A percentile compares a stretch with the other conserved stretches of the same genome.
Conservation (phyloP, 2,888 invertebrate species). For the Diarsia brunnea region DNA sequence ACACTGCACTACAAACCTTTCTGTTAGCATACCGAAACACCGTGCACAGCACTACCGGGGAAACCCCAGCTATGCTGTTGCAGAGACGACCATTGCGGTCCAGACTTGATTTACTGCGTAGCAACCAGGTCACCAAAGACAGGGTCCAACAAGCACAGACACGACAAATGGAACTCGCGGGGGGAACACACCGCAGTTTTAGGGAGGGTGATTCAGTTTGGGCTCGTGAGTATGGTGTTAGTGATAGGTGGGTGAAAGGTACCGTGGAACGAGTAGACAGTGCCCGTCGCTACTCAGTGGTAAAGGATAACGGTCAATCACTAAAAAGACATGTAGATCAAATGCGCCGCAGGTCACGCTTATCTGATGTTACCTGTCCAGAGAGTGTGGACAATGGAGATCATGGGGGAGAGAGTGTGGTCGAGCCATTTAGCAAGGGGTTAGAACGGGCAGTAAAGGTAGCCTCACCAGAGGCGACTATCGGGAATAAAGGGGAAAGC, state of each 20-base stretch:
- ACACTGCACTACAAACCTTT: too few species aligned
- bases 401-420: constrained; percentile 1
- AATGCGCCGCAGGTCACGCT: not conserved
- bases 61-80: too few species aligned
- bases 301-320: too few species aligned
- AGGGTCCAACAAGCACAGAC: not conserved
- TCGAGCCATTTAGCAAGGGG: not conserved
- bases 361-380: constrained; percentile 1
- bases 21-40: too few species aligned
- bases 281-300: too few species aligned
- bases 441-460: not conserved
- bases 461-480: not conserved
- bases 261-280: too few species aligned
- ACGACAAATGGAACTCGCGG: constrained; percentile 4
- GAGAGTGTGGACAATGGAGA: not conserved
- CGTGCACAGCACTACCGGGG: too few species aligned
- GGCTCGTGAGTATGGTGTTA: constrained; percentile 17
- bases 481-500: not conserved
- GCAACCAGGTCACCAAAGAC: not conserved
- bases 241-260: too few species aligned
- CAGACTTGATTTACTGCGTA: constrained; percentile 12
- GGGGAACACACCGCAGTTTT: constrained; percentile 1
- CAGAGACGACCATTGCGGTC: not conserved
- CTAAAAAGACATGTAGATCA: too few species aligned
- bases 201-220: constrained; percentile 4